Evolutionary conservation across 2,888 invertebrate species (phyloP), one percentile per base, ranked within the genome.

Genomic region (Pammene fasciana): DNA sequence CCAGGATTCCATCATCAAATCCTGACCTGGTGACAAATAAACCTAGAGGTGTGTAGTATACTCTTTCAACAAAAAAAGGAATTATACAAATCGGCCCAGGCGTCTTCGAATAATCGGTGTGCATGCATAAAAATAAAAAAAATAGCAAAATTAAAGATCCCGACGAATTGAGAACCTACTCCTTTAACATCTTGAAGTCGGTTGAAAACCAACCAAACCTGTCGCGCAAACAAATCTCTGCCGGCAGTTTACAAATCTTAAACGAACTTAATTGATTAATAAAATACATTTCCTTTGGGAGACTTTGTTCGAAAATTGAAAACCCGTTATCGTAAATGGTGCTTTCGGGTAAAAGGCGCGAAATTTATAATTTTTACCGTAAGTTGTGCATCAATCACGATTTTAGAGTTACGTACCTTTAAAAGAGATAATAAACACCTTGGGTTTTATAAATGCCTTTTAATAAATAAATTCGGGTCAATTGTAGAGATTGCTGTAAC

Each of bases 281-380:
- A 65, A 60, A 65, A 61, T 59, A 65, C 50, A 60, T 57, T 54
- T 50, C 34, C 62, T 34, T 62, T 60, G 71, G 72, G 71, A 64
- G 50, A 65, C 72, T 84, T 82, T 82, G 81, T 82, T 79, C 78
- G 79, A 79, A 82, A 82, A 84, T 83, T 82, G 79, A 75, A 75
- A 71, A 82, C 89, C 87, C 87, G 89, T 88, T 88, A 88, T 76
- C 81, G 81, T 89, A 89, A 54, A 89, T 86, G 82, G 85, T 81
- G 76, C 81, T 76, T 83, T 81, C 78, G 77, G 81, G 76, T 87
- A 86, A 88, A 84, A 86, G 82, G 87, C 87, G 87, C 82, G 86
- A 89, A 89, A 89, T 88, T 84, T 80, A 84, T 88, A 88, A 86
- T 88, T 86, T 85, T 84, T 83, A 76, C 76, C 77, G 75, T 75